These are phyloP conservation scores for Platynereis dumerilii DNA, from an alignment of 2,888 invertebrate species.

Conservation along the genomic window DNA sequence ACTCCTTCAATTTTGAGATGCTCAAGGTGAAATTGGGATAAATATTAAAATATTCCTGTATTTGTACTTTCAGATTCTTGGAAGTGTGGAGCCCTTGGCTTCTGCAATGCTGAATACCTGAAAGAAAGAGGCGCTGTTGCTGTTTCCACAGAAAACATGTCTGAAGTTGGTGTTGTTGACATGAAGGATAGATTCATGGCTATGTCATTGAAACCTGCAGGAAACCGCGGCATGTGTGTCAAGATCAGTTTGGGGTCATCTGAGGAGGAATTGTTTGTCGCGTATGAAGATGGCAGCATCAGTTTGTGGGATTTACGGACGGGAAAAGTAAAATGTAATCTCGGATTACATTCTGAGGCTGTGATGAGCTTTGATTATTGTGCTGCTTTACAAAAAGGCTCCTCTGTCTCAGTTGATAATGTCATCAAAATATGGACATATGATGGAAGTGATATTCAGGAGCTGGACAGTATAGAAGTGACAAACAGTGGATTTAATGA, in stretches of 20 bases:
- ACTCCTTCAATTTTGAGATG: too few species aligned
- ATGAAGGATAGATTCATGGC: background rate
- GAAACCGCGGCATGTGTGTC: background rate
- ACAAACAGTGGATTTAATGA: slow-evolving; percentile 9
- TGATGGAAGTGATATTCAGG: background rate
- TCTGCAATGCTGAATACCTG: too few species aligned
- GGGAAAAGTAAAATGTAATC: background rate
- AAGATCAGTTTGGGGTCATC: background rate
- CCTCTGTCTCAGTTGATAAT: background rate
- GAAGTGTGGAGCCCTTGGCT: too few species aligned
- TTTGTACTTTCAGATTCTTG: too few species aligned
- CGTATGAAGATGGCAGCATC: slow-evolving; percentile 11
- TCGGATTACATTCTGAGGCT: background rate
- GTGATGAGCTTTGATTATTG: slow-evolving; percentile 6
- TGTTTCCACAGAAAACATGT: background rate
- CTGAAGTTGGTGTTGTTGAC: background rate
- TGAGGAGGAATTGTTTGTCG: background rate
- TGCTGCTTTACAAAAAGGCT: background rate
- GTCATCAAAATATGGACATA: background rate
- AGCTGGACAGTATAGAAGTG: background rate
- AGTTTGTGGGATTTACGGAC: background rate
- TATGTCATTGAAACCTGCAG: background rate
- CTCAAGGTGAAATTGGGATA: too few species aligned
- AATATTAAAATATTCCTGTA: too few species aligned
- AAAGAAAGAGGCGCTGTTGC: background rate